A percentile compares a stretch with the other conserved stretches of the same genome.
These are phyloP conservation scores for Kradibia gibbosae DNA, from an alignment of 1,140 invertebrate genomes.

Conservation along the genomic window DNA sequence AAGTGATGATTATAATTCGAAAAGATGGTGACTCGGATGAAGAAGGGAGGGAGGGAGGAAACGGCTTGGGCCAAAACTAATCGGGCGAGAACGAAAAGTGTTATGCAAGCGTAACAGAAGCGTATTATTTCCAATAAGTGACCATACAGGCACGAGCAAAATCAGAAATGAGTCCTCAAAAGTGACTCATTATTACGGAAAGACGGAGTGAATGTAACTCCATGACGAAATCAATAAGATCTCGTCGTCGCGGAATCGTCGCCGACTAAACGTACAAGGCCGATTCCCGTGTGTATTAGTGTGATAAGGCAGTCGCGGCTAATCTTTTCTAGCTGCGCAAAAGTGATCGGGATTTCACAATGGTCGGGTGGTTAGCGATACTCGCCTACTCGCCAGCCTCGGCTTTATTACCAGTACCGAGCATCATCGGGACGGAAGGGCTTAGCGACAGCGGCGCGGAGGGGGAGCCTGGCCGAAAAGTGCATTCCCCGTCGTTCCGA, in stretches of 20 bases:
- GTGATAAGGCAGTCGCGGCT: conserved; percentile 20
- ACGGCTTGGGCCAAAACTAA: background rate
- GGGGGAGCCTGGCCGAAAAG: too few species aligned
- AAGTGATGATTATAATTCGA: too few species aligned
- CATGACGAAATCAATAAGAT: conserved; percentile 27
- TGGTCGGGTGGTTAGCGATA: too few species aligned
- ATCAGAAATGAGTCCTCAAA: conserved; percentile 12
- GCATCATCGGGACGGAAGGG: too few species aligned
- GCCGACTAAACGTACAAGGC: background rate
- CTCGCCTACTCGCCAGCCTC: too few species aligned
- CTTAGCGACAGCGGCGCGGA: too few species aligned
- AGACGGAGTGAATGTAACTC: background rate
- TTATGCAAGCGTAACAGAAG: conserved; percentile 17
- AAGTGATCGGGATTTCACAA: too few species aligned
- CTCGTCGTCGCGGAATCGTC: background rate
- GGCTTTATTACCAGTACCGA: too few species aligned
- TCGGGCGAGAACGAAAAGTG: background rate
- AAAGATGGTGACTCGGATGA: too few species aligned
- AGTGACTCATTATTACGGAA: conserved; percentile 3
- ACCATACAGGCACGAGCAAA: background rate
- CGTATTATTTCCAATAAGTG: background rate
- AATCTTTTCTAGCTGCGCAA: background rate
- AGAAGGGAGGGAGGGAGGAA: too few species aligned
- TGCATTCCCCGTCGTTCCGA: too few species aligned
- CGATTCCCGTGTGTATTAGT: conserved; percentile 7